Conservation (phyloP, 2,797 vertebrate genomes). For the Petrocephalus sullivani region DNA sequence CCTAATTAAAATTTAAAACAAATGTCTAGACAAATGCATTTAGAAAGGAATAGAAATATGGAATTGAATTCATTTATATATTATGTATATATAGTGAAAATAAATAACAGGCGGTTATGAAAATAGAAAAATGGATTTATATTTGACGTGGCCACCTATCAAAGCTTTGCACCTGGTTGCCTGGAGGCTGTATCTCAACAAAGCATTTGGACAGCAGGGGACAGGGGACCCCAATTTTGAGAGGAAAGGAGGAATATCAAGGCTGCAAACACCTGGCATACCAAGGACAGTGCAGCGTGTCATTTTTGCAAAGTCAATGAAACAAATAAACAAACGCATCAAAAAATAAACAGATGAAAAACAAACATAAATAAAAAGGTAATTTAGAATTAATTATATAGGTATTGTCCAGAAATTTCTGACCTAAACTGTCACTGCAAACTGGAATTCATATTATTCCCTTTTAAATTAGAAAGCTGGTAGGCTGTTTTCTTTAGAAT, state of each 20-base stretch:
- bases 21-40: neutral
- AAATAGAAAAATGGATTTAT: neutral
- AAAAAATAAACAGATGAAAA: neutral
- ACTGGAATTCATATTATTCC: conserved; percentile 55
- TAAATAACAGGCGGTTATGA: conserved; percentile 2
- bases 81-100: conserved; percentile 1
- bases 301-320: neutral
- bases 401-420: neutral
- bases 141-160: neutral
- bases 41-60: neutral
- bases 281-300: neutral
- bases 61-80: conserved; percentile 5
- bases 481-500: conserved; percentile 59
- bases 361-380: neutral
- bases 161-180: neutral
- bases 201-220: neutral
- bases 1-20: conserved; percentile 13
- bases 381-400: neutral
- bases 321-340: neutral
- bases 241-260: neutral
- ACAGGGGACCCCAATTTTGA: neutral
- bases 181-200: neutral
- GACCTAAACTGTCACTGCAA: conserved; percentile 45
- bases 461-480: conserved; percentile 70
- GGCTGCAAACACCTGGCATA: neutral